Percentiles rank a stretch among this genome's conserved stretches.
phyloP scores from a whole-genome alignment of 2,113 vertebrate genomes.

The Caloenas nicobarica region DNA sequence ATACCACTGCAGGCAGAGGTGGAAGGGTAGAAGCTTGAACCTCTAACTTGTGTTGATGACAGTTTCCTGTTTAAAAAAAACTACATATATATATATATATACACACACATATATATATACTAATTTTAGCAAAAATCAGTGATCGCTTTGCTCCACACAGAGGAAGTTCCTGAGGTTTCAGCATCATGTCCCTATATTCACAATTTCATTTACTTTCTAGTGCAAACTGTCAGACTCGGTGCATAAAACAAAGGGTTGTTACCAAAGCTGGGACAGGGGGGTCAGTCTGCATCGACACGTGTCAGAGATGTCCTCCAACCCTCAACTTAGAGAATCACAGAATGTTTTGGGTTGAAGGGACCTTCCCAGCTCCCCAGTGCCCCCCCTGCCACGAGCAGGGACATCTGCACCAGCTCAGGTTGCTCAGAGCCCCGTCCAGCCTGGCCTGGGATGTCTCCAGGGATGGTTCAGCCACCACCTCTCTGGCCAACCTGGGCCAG shows the following conservation, averaged over 20 bases:
- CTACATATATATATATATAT: too few species aligned
- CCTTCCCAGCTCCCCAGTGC: too few species aligned
- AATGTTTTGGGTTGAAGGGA: too few species aligned
- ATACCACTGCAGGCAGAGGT: not conserved
- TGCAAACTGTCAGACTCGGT: fast-evolving
- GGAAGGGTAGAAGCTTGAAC: not conserved
- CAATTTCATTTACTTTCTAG: not conserved
- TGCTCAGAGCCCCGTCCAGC: too few species aligned
- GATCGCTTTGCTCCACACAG: not conserved
- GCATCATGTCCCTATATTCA: not conserved
- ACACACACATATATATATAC: too few species aligned
- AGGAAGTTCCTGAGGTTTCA: not conserved
- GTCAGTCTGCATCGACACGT: not conserved
- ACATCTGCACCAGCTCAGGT: too few species aligned
- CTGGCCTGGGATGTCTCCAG: too few species aligned
- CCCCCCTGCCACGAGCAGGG: too few species aligned
- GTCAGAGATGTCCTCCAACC: not conserved
- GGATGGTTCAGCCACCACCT: too few species aligned
- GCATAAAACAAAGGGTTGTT: not conserved
- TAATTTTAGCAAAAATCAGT: not conserved
- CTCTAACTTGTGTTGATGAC: not conserved
- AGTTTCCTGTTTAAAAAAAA: not conserved
- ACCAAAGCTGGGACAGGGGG: not conserved
- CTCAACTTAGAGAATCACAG: too few species aligned
- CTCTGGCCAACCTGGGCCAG: too few species aligned